These are phyloP conservation scores for Porites evermanni DNA, from an alignment of 92 coral and sea anemone species.

Conservation along the genomic window DNA sequence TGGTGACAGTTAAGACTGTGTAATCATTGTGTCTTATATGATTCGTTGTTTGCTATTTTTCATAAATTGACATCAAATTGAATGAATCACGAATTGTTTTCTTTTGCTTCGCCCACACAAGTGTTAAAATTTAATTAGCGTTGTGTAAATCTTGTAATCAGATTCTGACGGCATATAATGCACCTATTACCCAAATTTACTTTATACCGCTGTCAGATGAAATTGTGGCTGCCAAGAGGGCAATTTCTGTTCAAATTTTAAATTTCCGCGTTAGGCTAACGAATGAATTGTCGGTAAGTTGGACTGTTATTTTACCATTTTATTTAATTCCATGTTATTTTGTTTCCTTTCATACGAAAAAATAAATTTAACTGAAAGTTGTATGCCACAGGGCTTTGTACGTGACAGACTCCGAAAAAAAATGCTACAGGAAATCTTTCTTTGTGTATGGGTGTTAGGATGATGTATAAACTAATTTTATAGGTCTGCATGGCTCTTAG, in stretches of 20 bases:
- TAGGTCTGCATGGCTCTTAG: background rate
- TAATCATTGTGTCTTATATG: background rate
- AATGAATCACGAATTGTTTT: slow-evolving; percentile 33
- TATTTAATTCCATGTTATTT: background rate
- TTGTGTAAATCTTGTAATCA: slow-evolving; percentile 29
- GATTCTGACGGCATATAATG: slow-evolving; percentile 12
- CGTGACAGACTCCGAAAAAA: background rate
- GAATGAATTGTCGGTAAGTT: no score
- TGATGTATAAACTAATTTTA: no score
- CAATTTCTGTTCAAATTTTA: no score
- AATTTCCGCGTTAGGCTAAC: no score
- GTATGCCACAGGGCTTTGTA: background rate
- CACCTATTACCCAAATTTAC: slow-evolving; percentile 5
- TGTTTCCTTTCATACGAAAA: background rate
- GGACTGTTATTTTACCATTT: no score
- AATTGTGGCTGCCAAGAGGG: background rate
- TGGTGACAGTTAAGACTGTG: background rate
- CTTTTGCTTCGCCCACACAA: slow-evolving; percentile 12
- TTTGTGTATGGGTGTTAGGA: background rate
- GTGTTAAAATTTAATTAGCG: slow-evolving; percentile 39
- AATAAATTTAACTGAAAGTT: no score
- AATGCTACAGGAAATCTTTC: background rate
- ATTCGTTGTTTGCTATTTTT: no score
- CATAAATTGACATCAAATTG: background rate
- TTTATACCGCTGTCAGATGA: background rate